Conservation (phyloP, 2,113 vertebrate species). For the Tetraodon nigroviridis region DNA sequence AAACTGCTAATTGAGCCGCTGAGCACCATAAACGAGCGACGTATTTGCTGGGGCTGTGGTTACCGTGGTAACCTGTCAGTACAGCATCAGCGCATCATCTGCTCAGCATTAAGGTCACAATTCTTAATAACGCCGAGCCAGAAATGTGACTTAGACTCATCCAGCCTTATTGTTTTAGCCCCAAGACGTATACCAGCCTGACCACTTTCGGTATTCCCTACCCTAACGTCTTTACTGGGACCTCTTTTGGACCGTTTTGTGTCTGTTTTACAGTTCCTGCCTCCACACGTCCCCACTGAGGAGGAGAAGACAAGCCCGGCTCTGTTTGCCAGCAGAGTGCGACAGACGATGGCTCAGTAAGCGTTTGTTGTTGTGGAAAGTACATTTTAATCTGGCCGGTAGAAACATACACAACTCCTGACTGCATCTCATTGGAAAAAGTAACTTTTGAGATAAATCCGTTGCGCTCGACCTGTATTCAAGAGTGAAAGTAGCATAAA, state of each 20-base stretch:
- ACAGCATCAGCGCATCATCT: no score
- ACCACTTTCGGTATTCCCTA: no score
- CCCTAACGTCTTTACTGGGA: not conserved
- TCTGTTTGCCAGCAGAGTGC: conserved; percentile 83
- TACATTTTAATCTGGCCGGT: not conserved
- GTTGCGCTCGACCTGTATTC: no score
- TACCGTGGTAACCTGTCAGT: not conserved
- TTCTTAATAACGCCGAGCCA: no score
- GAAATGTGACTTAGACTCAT: no score
- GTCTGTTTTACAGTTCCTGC: conserved; percentile 81
- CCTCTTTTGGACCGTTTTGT: not conserved
- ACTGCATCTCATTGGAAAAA: no score
- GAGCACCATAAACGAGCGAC: not conserved
- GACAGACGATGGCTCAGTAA: conserved; percentile 87
- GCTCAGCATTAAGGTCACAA: no score
- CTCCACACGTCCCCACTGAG: conserved; percentile 82
- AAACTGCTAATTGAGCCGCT: no score
- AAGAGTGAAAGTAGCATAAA: no score
- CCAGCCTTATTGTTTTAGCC: no score
- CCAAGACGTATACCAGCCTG: no score
- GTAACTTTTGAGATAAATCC: no score
- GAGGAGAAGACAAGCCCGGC: conserved; percentile 82
- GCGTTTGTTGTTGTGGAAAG: conserved; percentile 23
- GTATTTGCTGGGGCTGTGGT: not conserved
- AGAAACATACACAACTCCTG: not conserved